Base-by-base conservation (phyloP, 2,888 invertebrate genomes). In the Athalia rosae region DNA sequence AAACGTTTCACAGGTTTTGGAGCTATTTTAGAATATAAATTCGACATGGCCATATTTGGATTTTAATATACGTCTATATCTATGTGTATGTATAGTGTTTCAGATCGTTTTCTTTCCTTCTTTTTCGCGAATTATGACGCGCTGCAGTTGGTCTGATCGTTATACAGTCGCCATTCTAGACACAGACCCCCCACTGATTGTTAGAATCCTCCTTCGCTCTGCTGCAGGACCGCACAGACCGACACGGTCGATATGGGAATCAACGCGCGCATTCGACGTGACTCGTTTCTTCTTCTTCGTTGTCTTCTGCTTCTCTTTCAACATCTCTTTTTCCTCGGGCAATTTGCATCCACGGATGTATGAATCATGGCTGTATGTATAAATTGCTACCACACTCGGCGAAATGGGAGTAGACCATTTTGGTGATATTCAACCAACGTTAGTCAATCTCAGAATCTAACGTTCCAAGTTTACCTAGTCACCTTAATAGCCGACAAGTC, bases 1-100 rank as follows among this genome's bases (percentile, higher is more conserved):
- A 94, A 93, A 86, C 95, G 93, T 91, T 95, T 95, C 80, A 93
- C 92, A 81, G 95, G 94, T 90, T 95, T 95, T 83, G 93, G 92
- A 83, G 94, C 92, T 84, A 94, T 94, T 92, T 95, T 94, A 85
- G 94, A 93, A 89, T 94, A 94, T 88, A 95, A 92, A 92, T 95
- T 95, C 85, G 95, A 95, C 95, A 95, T 95, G 88, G 92, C 92
- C 92, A 92, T 74, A 62, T 61, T 61, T 28, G 3, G 47, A 28
- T 74, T 11, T 74, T 48, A 28, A 28, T 28, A 28, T 28, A 1
- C 28, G 28, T 28, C 66, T n/a, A n/a, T 53, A 11, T 76, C 13
- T 76, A 48, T 66, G 4, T 66, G 4, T 28, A 28, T 28, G 28
- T 28, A 28, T 28, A 28, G 2, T 28, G 1, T 28, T 28, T 28